Evolutionary conservation across 2,888 invertebrate species (phyloP).

Genomic region (Pelosia muscerda): DNA sequence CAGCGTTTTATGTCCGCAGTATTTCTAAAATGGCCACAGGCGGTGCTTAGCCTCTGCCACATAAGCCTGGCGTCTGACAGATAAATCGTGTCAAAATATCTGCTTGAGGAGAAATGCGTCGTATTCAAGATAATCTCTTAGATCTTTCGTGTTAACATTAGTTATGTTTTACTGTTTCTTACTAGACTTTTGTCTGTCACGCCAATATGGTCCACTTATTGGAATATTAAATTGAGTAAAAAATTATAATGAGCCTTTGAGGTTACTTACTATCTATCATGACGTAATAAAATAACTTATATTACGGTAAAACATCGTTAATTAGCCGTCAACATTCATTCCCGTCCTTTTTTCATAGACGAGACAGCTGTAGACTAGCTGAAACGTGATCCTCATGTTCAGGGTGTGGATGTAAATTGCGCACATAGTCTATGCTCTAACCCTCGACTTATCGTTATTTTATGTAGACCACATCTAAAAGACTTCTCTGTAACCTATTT

Average conservation of each 20-base stretch:
- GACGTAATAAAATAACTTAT: conserved; percentile 67
- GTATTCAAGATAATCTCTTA: conserved; percentile 57
- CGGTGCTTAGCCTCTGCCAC: conserved; percentile 78
- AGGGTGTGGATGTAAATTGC: conserved; percentile 11
- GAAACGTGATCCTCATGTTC: neutral
- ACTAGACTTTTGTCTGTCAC: conserved; percentile 31
- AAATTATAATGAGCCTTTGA: conserved; percentile 59
- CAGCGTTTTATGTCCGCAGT: conserved; percentile 65
- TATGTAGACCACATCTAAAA: neutral
- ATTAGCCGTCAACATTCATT: conserved; percentile 25
- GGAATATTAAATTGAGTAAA: conserved; percentile 31
- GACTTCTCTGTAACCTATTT: neutral
- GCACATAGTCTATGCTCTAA: conserved; percentile 12
- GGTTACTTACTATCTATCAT: conserved; percentile 70
- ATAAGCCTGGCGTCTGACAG: conserved; percentile 83
- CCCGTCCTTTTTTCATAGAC: conserved; percentile 14
- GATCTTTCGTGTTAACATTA: conserved; percentile 35
- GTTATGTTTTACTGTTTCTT: conserved; percentile 26
- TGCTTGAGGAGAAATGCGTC: conserved; percentile 72
- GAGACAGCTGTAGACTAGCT: conserved; percentile 8
- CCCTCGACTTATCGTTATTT: neutral
- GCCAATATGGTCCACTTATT: conserved; percentile 28
- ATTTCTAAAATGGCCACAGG: conserved; percentile 82
- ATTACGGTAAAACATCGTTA: conserved; percentile 36
- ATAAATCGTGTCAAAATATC: conserved; percentile 78